A percentile compares a stretch with the other conserved stretches of the same genome.
phyloP scores from a whole-genome alignment of 2,888 invertebrate species.

The Halocaridina rubra region DNA sequence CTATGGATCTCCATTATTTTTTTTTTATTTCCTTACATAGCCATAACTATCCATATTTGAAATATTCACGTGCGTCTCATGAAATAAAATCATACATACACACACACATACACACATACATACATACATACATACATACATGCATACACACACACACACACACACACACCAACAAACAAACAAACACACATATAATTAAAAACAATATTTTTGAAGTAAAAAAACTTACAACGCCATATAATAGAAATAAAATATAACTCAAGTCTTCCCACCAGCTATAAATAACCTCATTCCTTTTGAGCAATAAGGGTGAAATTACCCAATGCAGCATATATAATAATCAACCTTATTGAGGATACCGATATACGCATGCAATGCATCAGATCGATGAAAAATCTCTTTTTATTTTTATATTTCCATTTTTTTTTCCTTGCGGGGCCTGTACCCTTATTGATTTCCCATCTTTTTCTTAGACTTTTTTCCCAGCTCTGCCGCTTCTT shows the following conservation, averaged over 20 bases:
- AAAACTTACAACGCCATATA: too few species aligned
- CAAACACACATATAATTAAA: too few species aligned
- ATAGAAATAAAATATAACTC: too few species aligned
- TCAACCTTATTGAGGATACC: neutral
- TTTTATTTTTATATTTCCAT: slow-evolving; percentile 4
- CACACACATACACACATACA: neutral
- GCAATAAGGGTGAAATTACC: too few species aligned
- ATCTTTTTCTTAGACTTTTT: neutral
- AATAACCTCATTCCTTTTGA: too few species aligned
- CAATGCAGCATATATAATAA: neutral
- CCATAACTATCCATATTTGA: too few species aligned
- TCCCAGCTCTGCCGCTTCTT: neutral
- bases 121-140: neutral
- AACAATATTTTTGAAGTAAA: too few species aligned
- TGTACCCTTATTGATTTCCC: slow-evolving; percentile 52
- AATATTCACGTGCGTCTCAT: too few species aligned
- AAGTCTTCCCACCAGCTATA: too few species aligned
- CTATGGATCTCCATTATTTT: too few species aligned
- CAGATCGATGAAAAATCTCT: neutral
- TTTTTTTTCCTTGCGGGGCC: neutral
- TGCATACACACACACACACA: neutral
- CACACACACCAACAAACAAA: neutral
- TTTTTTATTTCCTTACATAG: too few species aligned
- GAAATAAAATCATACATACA: too few species aligned
- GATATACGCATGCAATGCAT: neutral